These are phyloP conservation scores for Bubo bubo DNA, from an alignment of 2,113 vertebrate species.

Conservation along the genomic window DNA sequence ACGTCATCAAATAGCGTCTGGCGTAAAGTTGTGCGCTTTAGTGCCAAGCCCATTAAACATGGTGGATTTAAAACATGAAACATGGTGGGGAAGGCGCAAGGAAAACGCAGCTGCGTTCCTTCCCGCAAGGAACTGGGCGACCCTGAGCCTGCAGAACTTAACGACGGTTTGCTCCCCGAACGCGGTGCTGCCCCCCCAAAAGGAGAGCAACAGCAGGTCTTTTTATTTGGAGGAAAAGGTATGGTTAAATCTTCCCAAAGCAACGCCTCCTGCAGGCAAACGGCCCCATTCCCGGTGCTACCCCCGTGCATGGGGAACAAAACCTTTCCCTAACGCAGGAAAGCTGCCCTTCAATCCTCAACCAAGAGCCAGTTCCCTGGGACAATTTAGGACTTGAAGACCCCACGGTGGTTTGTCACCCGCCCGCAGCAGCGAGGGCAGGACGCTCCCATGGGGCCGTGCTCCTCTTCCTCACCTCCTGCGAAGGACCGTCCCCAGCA, in stretches of 20 bases:
- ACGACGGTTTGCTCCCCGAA: fast-evolving
- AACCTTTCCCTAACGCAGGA: neutral
- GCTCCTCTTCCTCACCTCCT: neutral
- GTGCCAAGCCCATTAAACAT: neutral
- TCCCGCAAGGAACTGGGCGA: neutral
- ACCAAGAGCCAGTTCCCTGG: neutral
- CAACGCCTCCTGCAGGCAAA: neutral
- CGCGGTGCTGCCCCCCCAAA: fast-evolving
- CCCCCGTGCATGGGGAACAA: neutral
- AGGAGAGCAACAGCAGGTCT: neutral
- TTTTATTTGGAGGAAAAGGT: neutral
- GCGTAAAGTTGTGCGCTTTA: neutral
- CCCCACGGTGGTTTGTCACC: neutral
- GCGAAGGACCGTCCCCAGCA: fast-evolving
- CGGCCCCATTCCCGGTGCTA: fast-evolving
- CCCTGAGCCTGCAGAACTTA: neutral
- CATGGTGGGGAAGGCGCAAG: neutral
- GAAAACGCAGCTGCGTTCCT: neutral
- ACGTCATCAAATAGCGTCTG: neutral
- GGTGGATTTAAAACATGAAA: neutral
- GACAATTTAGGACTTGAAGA: neutral
- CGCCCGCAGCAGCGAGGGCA: fast-evolving
- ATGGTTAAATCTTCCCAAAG: neutral
- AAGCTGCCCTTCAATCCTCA: neutral
- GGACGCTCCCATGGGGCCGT: fast-evolving